These are phyloP conservation scores for Spatulosminthurus flaviceps DNA, from an alignment of 2,888 invertebrate genomes.

Conservation along the genomic window DNA sequence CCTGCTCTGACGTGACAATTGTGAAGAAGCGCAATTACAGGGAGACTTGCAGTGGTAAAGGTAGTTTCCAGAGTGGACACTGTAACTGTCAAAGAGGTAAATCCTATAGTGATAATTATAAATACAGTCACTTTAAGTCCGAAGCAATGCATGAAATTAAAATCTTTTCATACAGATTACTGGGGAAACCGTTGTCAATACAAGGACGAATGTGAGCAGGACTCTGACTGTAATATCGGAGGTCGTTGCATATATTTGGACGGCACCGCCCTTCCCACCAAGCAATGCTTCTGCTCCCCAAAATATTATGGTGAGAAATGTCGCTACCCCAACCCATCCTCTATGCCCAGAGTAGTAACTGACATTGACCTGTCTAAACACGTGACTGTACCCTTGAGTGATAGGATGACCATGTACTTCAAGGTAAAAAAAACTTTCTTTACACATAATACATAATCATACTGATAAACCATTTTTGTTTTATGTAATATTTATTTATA, in stretches of 20 bases:
- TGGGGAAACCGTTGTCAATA: constrained; percentile 61
- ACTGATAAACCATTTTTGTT: too few species aligned
- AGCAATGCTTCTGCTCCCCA: constrained; percentile 61
- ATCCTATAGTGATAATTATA: background rate
- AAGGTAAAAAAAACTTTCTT: too few species aligned
- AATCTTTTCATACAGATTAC: constrained; percentile 49
- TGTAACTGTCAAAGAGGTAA: constrained; percentile 56
- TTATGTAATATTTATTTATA: too few species aligned
- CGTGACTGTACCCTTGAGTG: constrained; percentile 52
- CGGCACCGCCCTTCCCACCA: constrained; percentile 54
- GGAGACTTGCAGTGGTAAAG: constrained; percentile 86
- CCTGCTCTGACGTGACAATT: constrained; percentile 93
- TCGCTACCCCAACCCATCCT: constrained; percentile 36
- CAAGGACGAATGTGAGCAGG: constrained; percentile 59
- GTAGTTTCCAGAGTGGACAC: constrained; percentile 76
- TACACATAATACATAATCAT: too few species aligned
- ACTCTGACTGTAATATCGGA: constrained; percentile 54
- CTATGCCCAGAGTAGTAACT: constrained; percentile 46
- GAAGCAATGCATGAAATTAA: background rate
- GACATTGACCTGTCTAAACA: constrained; percentile 54
- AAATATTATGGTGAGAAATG: constrained; percentile 59
- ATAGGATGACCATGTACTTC: constrained; percentile 55
- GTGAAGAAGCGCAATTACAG: constrained; percentile 71
- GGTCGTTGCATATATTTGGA: constrained; percentile 59
- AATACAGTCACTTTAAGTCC: too few species aligned